phyloP scores from a whole-genome alignment of 2,797 vertebrate genomes.

The Botia kubotai region DNA sequence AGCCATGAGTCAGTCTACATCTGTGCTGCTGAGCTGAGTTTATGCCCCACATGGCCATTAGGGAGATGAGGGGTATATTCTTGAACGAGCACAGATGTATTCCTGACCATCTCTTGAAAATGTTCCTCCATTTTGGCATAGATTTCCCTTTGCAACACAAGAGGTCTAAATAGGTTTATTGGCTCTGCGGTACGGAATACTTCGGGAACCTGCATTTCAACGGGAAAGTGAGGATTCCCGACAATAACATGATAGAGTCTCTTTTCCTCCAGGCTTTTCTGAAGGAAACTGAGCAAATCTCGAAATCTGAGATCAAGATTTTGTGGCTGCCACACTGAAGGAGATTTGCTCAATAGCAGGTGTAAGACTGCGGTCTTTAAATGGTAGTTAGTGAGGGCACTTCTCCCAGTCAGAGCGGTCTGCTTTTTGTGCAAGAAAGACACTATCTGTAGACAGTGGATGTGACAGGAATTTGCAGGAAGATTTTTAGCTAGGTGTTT shows the following conservation, averaged over 20 bases:
- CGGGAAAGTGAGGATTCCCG: slow-evolving; percentile 85
- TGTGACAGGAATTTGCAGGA: slow-evolving; percentile 87
- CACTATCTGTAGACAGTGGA: slow-evolving; percentile 91
- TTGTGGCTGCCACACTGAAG: slow-evolving; percentile 76
- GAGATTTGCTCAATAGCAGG: slow-evolving; percentile 76
- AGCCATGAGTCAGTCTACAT: slow-evolving; percentile 26
- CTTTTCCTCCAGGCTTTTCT: slow-evolving; percentile 90
- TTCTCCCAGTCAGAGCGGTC: slow-evolving; percentile 83
- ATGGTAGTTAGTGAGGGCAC: slow-evolving; percentile 86
- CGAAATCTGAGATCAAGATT: slow-evolving; percentile 80
- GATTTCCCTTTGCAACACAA: slow-evolving; percentile 83
- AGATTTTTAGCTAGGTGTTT: slow-evolving; percentile 81
- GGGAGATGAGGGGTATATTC: slow-evolving; percentile 85
- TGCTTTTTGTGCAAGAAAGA: slow-evolving; percentile 93
- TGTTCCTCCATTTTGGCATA: slow-evolving; percentile 82
- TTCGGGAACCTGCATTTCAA: slow-evolving; percentile 79
- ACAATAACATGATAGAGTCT: slow-evolving; percentile 89
- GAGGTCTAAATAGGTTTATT: slow-evolving; percentile 89
- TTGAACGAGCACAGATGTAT: slow-evolving; percentile 84
- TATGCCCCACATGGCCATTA: slow-evolving; percentile 63
- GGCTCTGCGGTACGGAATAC: slow-evolving; percentile 82
- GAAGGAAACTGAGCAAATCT: slow-evolving; percentile 86
- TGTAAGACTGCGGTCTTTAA: slow-evolving; percentile 91
- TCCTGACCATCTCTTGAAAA: slow-evolving; percentile 92
- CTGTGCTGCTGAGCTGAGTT: slow-evolving; percentile 38